Conservation (phyloP, 2,113 vertebrate species). For the Syngnathoides biaculeatus region DNA sequence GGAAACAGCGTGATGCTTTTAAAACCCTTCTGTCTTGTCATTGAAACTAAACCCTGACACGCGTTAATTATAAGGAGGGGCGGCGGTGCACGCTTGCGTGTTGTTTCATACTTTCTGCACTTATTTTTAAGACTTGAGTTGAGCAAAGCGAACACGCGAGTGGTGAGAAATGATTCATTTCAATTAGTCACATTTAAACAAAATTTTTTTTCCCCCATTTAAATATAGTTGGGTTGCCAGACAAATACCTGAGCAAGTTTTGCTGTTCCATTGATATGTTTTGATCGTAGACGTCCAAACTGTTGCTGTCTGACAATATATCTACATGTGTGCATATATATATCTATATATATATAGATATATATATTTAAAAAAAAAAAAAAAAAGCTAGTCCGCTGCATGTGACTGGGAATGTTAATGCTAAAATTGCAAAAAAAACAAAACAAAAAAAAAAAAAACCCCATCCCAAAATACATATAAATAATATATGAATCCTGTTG, state of each 20-base stretch:
- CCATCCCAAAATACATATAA: no score
- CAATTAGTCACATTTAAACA: no score
- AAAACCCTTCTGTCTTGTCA: conserved; percentile 15
- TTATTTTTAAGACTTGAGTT: not conserved
- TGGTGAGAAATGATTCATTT: no score
- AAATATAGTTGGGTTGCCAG: no score
- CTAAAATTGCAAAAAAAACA: no score
- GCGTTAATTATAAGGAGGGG: not conserved
- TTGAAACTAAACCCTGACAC: not conserved
- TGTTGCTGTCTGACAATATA: not conserved
- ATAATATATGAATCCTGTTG: no score
- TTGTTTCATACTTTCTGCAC: not conserved
- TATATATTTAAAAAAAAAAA: not conserved
- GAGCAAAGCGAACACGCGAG: not conserved
- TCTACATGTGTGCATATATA: no score
- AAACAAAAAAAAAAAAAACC: no score
- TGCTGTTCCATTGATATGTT: not conserved
- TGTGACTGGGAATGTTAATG: no score
- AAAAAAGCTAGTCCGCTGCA: not conserved
- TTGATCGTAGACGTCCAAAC: not conserved
- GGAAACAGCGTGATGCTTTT: conserved; percentile 3
- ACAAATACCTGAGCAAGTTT: not conserved
- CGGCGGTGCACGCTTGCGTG: no score
- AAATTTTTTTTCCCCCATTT: no score
- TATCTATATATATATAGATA: no score